Evolutionary conservation across 2,113 vertebrate species (phyloP).

Genomic region (Lichenostomus cassidix): DNA sequence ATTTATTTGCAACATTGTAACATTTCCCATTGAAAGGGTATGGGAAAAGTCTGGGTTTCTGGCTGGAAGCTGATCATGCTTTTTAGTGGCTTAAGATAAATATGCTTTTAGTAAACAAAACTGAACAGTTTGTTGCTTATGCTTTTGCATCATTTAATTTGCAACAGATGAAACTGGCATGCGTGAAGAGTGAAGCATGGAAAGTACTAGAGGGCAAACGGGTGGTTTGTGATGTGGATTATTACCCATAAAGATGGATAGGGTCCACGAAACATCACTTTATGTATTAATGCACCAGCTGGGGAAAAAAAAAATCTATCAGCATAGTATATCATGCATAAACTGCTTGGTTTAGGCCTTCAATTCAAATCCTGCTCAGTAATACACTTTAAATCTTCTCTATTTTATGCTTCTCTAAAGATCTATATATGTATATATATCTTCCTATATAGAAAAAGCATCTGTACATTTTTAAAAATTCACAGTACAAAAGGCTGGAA

Average conservation of each 20-base stretch:
- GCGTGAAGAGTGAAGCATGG: not conserved
- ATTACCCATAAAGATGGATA: constrained; percentile 33
- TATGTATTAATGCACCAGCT: constrained; percentile 6
- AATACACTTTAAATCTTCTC: not conserved
- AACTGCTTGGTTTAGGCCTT: not conserved
- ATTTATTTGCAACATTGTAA: not conserved
- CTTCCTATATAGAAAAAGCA: not conserved
- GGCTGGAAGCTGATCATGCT: not conserved
- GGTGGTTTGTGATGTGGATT: constrained; percentile 49
- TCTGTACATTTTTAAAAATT: not conserved
- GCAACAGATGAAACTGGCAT: constrained; percentile 41
- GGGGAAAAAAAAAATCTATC: not conserved
- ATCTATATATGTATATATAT: not conserved
- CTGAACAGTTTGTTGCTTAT: not conserved
- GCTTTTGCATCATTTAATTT: constrained; percentile 55
- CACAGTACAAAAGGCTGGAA: not conserved
- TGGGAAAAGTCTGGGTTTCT: constrained; percentile 8
- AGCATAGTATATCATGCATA: not conserved
- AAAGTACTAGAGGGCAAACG: constrained; percentile 36
- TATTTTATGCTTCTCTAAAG: not conserved
- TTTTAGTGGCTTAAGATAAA: constrained; percentile 38
- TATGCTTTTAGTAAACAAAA: constrained; percentile 23
- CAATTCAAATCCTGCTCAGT: not conserved
- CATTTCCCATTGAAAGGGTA: not conserved
- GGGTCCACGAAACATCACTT: constrained; percentile 43